Conservation (phyloP, 2,888 invertebrate genomes). For the Polyploca ridens region DNA sequence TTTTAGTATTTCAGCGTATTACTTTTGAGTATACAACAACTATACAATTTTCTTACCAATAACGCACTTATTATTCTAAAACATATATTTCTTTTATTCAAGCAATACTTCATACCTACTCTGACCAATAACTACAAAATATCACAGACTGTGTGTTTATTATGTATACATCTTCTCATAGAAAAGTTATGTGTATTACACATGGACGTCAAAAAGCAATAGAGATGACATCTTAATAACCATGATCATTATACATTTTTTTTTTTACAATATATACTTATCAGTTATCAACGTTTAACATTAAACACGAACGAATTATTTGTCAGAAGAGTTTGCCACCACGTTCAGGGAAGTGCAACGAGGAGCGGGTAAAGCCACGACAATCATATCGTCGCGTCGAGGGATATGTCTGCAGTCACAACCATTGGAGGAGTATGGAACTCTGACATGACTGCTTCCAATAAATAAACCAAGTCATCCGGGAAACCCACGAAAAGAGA, state of each 20-base stretch:
- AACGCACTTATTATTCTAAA: constrained; percentile 78
- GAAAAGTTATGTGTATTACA: constrained; percentile 83
- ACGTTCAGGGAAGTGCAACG: constrained; percentile 44
- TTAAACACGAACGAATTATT: constrained; percentile 71
- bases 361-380: constrained; percentile 20
- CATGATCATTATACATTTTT: constrained; percentile 70
- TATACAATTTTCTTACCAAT: constrained; percentile 77
- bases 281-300: constrained; percentile 67
- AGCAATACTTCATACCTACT: constrained; percentile 82
- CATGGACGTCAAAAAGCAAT: constrained; percentile 82
- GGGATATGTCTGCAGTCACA: constrained; percentile 82
- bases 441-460: constrained; percentile 58
- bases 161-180: constrained; percentile 84
- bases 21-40: constrained; percentile 72
- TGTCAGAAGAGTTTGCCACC: constrained; percentile 73
- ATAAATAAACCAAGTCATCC: constrained; percentile 46
- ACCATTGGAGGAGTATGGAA: constrained; percentile 66
- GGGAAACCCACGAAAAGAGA: constrained; percentile 53
- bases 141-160: constrained; percentile 84
- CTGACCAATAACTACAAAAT: constrained; percentile 84
- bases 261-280: constrained; percentile 65
- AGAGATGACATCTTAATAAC: constrained; percentile 79
- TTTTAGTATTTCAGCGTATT: constrained; percentile 61
- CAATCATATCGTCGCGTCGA: constrained; percentile 16
- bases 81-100: constrained; percentile 80